Conservation (phyloP, 2,113 vertebrate species). For the Todiramphus saurophagus region DNA sequence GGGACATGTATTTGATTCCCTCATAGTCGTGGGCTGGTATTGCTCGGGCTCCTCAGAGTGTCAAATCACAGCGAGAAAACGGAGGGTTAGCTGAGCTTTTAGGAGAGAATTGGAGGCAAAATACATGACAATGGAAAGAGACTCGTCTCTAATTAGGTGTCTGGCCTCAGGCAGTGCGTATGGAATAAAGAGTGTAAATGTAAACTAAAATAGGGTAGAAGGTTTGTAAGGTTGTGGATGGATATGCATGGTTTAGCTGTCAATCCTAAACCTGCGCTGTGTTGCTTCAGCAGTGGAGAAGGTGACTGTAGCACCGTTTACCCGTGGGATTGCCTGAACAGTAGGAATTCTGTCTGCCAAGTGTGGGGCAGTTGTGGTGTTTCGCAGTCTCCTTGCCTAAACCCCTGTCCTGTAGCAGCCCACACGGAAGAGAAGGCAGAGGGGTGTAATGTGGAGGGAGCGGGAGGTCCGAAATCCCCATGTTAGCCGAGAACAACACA, state of each 20-base stretch:
- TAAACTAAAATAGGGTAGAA: background rate
- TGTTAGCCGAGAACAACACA: accelerated
- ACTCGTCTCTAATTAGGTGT: background rate
- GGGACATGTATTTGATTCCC: background rate
- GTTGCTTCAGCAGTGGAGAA: too few species aligned
- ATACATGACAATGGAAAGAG: background rate
- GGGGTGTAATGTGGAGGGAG: background rate
- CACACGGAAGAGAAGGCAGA: accelerated
- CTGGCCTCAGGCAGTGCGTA: background rate
- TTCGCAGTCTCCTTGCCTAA: background rate
- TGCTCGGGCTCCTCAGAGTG: background rate
- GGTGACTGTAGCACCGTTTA: background rate
- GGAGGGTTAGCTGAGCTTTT: background rate
- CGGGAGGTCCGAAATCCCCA: background rate
- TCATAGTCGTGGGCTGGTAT: background rate
- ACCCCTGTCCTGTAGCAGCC: too few species aligned
- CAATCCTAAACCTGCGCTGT: accelerated
- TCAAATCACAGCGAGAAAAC: background rate
- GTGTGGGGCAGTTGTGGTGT: accelerated
- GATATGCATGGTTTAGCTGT: background rate
- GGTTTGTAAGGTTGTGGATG: background rate
- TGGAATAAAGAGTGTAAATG: background rate
- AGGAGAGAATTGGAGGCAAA: background rate
- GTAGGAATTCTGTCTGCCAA: accelerated
- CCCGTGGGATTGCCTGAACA: accelerated